phyloP scores from a whole-genome alignment of 2,888 invertebrate genomes.

The Lobophora halterata region DNA sequence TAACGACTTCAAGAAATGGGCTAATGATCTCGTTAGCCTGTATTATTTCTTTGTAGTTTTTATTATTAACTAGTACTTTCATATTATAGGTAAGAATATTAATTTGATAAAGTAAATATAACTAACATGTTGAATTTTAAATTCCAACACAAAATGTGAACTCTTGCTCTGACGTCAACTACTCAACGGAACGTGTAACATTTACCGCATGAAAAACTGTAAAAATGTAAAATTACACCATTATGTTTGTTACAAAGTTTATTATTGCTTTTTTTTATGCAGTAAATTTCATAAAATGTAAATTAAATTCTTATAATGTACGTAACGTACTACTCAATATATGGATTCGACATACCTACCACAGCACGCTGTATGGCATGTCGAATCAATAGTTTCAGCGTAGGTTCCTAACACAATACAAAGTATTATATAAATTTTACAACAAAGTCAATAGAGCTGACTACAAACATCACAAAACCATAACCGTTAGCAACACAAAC shows the following conservation, averaged over 20 bases:
- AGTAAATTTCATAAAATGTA: background rate
- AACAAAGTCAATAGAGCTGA: slow-evolving; percentile 2
- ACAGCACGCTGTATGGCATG: too few relatives aligned
- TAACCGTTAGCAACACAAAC: background rate
- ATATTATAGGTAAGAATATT: too few relatives aligned
- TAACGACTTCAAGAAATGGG: slow-evolving; percentile 3
- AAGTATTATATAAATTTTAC: background rate
- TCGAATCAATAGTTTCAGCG: too few relatives aligned
- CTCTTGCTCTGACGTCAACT: slow-evolving; percentile 15
- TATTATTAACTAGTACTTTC: too few relatives aligned
- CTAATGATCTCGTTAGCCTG: slow-evolving; percentile 8
- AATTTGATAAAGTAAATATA: slow-evolving; percentile 6
- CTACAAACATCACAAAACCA: slow-evolving; percentile 3
- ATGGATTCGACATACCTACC: too few relatives aligned
- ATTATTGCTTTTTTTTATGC: slow-evolving; percentile 30
- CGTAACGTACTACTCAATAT: too few relatives aligned
- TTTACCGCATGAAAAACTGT: slow-evolving; percentile 6
- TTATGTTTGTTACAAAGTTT: slow-evolving; percentile 20
- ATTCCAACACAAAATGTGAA: background rate
- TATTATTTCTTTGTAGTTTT: background rate
- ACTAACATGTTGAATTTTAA: slow-evolving; percentile 14
- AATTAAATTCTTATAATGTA: background rate
- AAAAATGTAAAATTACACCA: slow-evolving; percentile 10
- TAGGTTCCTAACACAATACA: too few relatives aligned
- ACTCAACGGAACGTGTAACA: slow-evolving; percentile 7